Percentiles rank a stretch among this genome's conserved stretches.
These are phyloP conservation scores for Percina caprodes DNA, from an alignment of 2,113 vertebrate genomes.

Conservation along the genomic window DNA sequence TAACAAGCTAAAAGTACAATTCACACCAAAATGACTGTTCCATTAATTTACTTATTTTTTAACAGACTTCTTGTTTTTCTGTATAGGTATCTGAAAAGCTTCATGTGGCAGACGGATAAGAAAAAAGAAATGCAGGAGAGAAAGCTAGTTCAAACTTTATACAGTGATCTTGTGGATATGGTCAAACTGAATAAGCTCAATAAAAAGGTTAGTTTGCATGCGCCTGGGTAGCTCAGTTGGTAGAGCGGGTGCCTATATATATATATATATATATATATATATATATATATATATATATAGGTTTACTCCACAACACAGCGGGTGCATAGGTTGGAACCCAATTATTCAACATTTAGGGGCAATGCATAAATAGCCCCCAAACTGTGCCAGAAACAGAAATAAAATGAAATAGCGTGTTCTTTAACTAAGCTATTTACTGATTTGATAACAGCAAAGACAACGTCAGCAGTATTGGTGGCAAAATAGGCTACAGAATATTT, in stretches of 20 bases:
- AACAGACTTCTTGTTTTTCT: background rate
- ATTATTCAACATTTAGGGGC: background rate
- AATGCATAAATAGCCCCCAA: no score
- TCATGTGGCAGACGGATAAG: conserved; percentile 75
- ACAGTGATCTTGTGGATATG: conserved; percentile 57
- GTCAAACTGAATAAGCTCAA: conserved; percentile 23
- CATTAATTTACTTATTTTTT: background rate
- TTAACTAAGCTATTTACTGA: no score
- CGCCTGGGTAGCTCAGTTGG: no score
- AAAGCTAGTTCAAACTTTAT: conserved; percentile 48
- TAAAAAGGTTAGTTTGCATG: conserved; percentile 53
- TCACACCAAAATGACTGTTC: background rate
- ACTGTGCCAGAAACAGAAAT: background rate
- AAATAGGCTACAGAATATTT: no score
- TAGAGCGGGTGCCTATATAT: no score
- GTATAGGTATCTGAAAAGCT: conserved; percentile 75
- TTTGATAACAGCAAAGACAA: no score
- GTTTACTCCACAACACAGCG: no score
- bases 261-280: no score
- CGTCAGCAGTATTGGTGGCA: no score
- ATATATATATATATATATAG: no score
- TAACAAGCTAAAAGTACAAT: conserved; percentile 21
- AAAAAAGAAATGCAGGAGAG: conserved; percentile 63
- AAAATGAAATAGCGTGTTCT: no score
- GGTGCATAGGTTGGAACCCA: background rate